A percentile compares a stretch with the other conserved stretches of the same genome.
These are phyloP conservation scores for Amphiprion clarkii DNA, from an alignment of 2,797 vertebrate genomes.

Conservation along the genomic window DNA sequence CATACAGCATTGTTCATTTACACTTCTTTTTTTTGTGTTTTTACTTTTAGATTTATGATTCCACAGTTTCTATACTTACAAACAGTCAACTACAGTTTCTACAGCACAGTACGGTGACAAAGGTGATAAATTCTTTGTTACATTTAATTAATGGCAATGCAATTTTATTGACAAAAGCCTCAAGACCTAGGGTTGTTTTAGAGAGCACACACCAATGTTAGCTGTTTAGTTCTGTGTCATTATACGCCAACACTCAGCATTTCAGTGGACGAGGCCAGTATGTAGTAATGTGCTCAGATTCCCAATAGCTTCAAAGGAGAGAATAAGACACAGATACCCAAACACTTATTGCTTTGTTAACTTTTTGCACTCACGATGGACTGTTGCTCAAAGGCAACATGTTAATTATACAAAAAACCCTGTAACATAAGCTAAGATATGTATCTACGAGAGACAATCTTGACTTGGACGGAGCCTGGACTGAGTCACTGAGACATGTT, in stretches of 20 bases:
- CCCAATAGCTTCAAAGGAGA: conserved; percentile 67
- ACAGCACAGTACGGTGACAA: conserved; percentile 90
- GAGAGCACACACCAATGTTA: conserved; percentile 73
- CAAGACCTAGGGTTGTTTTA: conserved; percentile 75
- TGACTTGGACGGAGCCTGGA: conserved; percentile 65
- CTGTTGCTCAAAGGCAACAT: conserved; percentile 73
- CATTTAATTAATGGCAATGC: conserved; percentile 82
- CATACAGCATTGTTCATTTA: conserved; percentile 85
- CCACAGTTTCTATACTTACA: conserved; percentile 87
- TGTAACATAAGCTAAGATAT: conserved; percentile 81
- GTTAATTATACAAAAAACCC: conserved; percentile 81
- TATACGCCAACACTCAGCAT: conserved; percentile 48
- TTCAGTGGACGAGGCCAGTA: conserved; percentile 47
- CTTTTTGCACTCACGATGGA: conserved; percentile 83
- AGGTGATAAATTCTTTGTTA: conserved; percentile 83
- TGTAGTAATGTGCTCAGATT: conserved; percentile 69
- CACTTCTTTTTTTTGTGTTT: conserved; percentile 78
- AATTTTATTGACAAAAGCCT: conserved; percentile 83
- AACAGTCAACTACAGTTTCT: conserved; percentile 92
- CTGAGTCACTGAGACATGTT: conserved; percentile 62
- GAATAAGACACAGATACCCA: conserved; percentile 74
- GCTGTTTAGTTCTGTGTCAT: conserved; percentile 65
- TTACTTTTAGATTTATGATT: conserved; percentile 83
- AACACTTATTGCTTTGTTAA: conserved; percentile 88
- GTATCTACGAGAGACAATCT: conserved; percentile 72